Evolutionary conservation across 1,140 invertebrate species (phyloP), one percentile per base, ranked within the genome.

Genomic region (Melanaphis sacchari): DNA sequence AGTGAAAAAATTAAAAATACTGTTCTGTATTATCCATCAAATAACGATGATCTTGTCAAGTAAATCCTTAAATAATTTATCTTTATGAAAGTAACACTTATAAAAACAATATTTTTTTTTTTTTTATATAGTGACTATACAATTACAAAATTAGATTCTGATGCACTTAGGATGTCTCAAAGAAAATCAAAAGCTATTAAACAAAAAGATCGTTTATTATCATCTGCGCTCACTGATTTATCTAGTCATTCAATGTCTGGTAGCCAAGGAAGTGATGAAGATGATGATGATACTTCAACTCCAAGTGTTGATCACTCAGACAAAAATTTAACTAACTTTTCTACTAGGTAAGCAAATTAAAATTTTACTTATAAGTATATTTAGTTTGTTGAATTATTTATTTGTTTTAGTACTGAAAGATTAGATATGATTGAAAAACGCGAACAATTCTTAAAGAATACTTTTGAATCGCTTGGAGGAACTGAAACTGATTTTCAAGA

Each of bases 131-230:
- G 91, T 85, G 91, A 93, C 26, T 93, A 54, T 41, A 93, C 91
- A 41, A 85, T 93, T 49, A 93, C 81, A 46, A 85, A 85, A 0
- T 93, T 98, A 96, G 97, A 98, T 94, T 97, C 97, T 31, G 97
- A 98, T 93, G 97, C 98, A 95, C 95, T 98, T 91, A 95, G 97
- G 36, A 97, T 97, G 94, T 98, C 97, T 4, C 96, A 97, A 95
- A 96, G 97, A 49, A 96, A 97, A 97, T 95, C 49, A 87, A 85
- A 93, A 40, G 11, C 38, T 18, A 24, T 90, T 85, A 90, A 93
- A 90, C 90, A 87, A 76, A 91, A 94, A 93, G 91, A 94, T 54
- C 18, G 43, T n/a, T 91, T 93, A 40, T 41, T 91, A 26, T 84
- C 93, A 84, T 38, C 93, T 81, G 87, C 59, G 21, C 41, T 93